These are phyloP conservation scores for Lithosia quadra DNA, from an alignment of 2,888 invertebrate species.

Conservation along the genomic window DNA sequence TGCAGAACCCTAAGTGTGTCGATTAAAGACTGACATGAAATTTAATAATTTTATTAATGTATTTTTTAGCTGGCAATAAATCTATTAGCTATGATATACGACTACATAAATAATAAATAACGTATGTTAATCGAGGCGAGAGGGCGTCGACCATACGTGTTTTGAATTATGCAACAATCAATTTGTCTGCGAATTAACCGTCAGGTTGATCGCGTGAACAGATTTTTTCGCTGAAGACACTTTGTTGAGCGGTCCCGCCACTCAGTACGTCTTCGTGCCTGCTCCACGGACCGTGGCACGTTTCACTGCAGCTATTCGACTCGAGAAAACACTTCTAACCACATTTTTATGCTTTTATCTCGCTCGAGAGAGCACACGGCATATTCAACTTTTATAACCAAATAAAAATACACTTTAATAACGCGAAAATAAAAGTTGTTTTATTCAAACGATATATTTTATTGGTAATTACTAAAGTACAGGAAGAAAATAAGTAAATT, in stretches of 20 bases:
- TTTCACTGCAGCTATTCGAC: constrained; percentile 85
- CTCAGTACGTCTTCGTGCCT: constrained; percentile 60
- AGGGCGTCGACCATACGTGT: constrained; percentile 30
- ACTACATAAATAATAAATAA: constrained; percentile 1
- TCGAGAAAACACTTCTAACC: constrained; percentile 75
- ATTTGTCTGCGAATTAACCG: constrained; percentile 36
- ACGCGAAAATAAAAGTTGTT: constrained; percentile 77
- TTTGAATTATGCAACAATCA: constrained; percentile 35
- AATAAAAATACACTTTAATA: constrained; percentile 62
- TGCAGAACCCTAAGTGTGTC: not conserved
- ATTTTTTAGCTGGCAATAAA: not conserved
- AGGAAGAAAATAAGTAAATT: constrained; percentile 45
- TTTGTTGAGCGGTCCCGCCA: constrained; percentile 51
- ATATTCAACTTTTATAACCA: constrained; percentile 47
- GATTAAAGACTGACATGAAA: not conserved
- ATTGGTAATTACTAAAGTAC: constrained; percentile 37
- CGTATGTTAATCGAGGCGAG: not conserved
- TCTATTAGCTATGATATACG: not conserved
- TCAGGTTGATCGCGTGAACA: constrained; percentile 43
- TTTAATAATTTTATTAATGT: not conserved
- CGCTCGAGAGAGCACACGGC: constrained; percentile 71
- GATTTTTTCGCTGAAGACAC: constrained; percentile 37
- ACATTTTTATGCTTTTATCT: constrained; percentile 81
- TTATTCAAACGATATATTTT: constrained; percentile 43
- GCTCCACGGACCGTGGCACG: constrained; percentile 75